Evolutionary conservation across 2,888 invertebrate genomes (phyloP).

Genomic region (Byasa hedistus): DNA sequence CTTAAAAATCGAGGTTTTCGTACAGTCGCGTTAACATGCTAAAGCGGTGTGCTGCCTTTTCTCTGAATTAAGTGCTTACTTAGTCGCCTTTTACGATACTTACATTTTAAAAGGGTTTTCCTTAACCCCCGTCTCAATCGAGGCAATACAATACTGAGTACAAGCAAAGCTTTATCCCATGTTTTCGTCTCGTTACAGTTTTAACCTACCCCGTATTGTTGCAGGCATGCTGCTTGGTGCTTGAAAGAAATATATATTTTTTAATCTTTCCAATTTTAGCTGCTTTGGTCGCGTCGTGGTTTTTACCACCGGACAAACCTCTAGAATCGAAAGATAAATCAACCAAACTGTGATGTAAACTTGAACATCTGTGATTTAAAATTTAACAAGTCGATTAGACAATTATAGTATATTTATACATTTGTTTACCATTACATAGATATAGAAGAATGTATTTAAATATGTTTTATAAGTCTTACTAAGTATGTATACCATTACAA

Average conservation of each 20-base stretch:
- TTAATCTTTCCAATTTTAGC: constrained; percentile 47
- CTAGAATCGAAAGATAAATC: constrained; percentile 18
- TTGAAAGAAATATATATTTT: too few species aligned
- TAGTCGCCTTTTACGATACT: too few species aligned
- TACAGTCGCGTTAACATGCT: too few species aligned
- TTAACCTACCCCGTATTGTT: constrained; percentile 84
- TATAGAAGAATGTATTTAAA: neutral
- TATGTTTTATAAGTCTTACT: too few species aligned
- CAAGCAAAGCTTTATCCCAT: too few species aligned
- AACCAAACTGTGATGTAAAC: constrained; percentile 18
- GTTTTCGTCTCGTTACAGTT: constrained; percentile 60
- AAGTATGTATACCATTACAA: too few species aligned
- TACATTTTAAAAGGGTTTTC: too few species aligned
- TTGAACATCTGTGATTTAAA: constrained; percentile 42
- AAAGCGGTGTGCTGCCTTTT: too few species aligned
- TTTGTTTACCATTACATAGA: neutral
- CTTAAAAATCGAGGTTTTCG: too few species aligned
- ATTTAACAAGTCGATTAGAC: constrained; percentile 28
- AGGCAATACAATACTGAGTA: too few species aligned
- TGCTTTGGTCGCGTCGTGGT: constrained; percentile 62
- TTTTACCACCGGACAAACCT: constrained; percentile 60
- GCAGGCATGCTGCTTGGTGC: constrained; percentile 63
- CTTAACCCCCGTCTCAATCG: too few species aligned
- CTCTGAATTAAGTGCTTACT: too few species aligned
- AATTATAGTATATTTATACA: constrained; percentile 21